These are phyloP conservation scores for Sander vitreus DNA, from an alignment of 2,113 vertebrate genomes.

Conservation along the genomic window DNA sequence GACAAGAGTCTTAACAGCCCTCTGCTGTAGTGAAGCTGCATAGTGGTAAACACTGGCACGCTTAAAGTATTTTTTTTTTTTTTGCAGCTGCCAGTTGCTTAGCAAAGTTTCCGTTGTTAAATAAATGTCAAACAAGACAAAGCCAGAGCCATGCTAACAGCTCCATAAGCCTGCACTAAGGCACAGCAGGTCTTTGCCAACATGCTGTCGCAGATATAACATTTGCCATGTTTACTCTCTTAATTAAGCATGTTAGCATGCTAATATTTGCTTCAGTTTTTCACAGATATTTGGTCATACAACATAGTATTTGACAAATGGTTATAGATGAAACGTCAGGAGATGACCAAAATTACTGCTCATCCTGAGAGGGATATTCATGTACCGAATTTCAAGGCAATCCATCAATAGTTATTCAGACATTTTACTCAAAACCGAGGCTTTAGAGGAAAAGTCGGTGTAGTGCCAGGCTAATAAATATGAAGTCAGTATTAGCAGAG, in stretches of 20 bases:
- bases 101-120: conserved; percentile 40
- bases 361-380: not conserved
- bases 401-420: not conserved
- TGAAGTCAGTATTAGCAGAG: not conserved
- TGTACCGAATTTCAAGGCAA: not conserved
- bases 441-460: not conserved
- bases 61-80: conserved; percentile 52
- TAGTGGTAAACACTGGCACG: conserved; percentile 45
- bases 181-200: not conserved
- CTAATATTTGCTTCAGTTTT: not conserved
- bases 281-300: not conserved
- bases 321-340: not conserved
- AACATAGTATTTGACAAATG: not conserved
- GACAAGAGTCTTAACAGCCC: conserved; percentile 17
- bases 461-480: not conserved
- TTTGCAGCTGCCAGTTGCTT: conserved; percentile 39
- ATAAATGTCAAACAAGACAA: conserved; percentile 17
- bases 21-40: conserved; percentile 39
- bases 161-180: not conserved
- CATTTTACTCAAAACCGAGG: not conserved
- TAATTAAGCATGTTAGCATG: not conserved
- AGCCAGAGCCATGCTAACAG: not conserved
- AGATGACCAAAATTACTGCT: not conserved
- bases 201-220: not conserved
- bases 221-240: not conserved